Evolutionary conservation across 2,113 vertebrate species (phyloP).

Genomic region (Aythya baeri): DNA sequence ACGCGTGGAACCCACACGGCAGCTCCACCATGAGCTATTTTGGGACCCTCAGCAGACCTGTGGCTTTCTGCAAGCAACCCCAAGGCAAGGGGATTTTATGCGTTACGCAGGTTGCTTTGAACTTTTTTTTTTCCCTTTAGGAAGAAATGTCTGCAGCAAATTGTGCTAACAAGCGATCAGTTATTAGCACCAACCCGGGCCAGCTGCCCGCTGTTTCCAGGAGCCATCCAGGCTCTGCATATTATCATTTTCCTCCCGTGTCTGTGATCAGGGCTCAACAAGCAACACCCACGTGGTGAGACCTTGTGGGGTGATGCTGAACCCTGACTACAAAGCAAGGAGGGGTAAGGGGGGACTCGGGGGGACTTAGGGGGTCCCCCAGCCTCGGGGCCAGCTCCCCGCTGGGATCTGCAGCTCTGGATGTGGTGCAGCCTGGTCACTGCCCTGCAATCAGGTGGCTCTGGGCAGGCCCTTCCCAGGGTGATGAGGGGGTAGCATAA

Average conservation of each 20-base stretch:
- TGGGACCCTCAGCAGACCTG: not conserved
- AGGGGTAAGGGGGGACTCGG: not conserved
- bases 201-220: not conserved
- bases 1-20: not conserved
- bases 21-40: not conserved
- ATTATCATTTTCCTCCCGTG: not conserved
- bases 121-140: not conserved
- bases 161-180: not conserved
- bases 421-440: not conserved
- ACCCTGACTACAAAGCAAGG: too few relatives aligned
- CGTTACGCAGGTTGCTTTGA: not conserved
- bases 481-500: fast-evolving
- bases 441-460: not conserved
- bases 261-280: not conserved
- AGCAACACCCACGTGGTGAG: not conserved
- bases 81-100: not conserved
- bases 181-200: not conserved
- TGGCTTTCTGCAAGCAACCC: not conserved
- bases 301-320: not conserved
- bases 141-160: not conserved
- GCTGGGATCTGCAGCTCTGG: not conserved
- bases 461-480: not conserved
- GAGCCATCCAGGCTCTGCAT: fast-evolving
- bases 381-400: not conserved
- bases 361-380: not conserved